phyloP scores from a whole-genome alignment of 2,888 invertebrate species.

The Galerucella pusilla region DNA sequence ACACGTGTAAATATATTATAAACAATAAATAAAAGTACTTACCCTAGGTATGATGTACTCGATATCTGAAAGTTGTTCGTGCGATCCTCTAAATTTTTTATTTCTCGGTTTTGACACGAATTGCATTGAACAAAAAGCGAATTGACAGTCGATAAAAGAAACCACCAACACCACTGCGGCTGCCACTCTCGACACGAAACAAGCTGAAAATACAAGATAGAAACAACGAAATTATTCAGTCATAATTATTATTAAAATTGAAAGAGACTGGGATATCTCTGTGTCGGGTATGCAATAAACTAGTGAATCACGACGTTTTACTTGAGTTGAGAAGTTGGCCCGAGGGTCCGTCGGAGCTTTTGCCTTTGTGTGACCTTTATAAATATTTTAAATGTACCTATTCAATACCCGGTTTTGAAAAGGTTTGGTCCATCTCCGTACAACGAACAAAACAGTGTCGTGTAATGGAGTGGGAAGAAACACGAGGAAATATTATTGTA shows the following conservation, averaged over 20 bases:
- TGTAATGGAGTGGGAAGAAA: constrained; percentile 11
- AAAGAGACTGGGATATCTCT: constrained; percentile 19
- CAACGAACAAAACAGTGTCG: constrained; percentile 23
- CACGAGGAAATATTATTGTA: constrained; percentile 8
- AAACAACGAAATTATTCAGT: constrained; percentile 44
- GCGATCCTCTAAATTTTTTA: constrained; percentile 57
- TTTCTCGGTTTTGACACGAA: constrained; percentile 54
- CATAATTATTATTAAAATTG: constrained; percentile 38
- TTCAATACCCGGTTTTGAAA: constrained; percentile 40
- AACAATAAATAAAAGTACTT: constrained; percentile 49
- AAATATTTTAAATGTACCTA: constrained; percentile 43
- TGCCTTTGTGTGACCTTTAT: constrained; percentile 47
- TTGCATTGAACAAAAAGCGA: constrained; percentile 67
- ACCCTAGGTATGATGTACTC: constrained; percentile 69
- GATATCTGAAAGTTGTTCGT: constrained; percentile 66
- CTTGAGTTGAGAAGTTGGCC: constrained; percentile 27
- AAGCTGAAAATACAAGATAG: constrained; percentile 60
- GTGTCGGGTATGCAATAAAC: constrained; percentile 30
- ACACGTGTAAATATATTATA: constrained; percentile 1
- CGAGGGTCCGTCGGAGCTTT: constrained; percentile 37
- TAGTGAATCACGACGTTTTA: constrained; percentile 40
- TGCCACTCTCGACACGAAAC: constrained; percentile 65
- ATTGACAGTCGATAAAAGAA: constrained; percentile 67
- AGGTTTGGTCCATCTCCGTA: constrained; percentile 37
- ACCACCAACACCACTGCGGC: constrained; percentile 64